Conservation (phyloP, 2,113 vertebrate species). For the Nymphicus hollandicus region DNA sequence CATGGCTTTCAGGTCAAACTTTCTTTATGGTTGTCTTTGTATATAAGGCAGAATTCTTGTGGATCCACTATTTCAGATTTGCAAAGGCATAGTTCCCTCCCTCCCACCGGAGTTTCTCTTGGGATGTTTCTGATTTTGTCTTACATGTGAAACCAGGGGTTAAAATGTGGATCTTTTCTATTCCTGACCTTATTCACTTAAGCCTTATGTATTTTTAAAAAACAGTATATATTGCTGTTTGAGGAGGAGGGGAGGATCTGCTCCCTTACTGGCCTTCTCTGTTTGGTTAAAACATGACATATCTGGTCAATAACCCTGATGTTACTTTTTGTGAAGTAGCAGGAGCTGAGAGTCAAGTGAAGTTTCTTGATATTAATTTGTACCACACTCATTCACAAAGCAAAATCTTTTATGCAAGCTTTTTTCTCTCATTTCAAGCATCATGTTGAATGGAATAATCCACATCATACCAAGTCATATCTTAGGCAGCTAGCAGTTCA, state of each 20-base stretch:
- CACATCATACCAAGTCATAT: neutral
- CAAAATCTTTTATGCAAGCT: neutral
- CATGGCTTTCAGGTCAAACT: neutral
- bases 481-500: neutral
- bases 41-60: neutral
- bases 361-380: neutral
- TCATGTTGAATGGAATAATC: neutral
- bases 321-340: neutral
- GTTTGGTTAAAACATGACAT: neutral
- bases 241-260: neutral
- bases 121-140: neutral
- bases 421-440: neutral
- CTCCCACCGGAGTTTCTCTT: rapidly evolving
- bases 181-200: neutral
- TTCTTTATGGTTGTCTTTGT: neutral
- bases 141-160: neutral
- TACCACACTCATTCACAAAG: neutral
- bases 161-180: neutral
- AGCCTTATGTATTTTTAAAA: neutral
- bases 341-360: neutral
- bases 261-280: neutral
- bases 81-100: neutral
- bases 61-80: neutral
- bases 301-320: neutral
- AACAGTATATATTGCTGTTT: neutral